Evolutionary conservation across 2,888 invertebrate genomes (phyloP).

Genomic region (Agelastica alni): DNA sequence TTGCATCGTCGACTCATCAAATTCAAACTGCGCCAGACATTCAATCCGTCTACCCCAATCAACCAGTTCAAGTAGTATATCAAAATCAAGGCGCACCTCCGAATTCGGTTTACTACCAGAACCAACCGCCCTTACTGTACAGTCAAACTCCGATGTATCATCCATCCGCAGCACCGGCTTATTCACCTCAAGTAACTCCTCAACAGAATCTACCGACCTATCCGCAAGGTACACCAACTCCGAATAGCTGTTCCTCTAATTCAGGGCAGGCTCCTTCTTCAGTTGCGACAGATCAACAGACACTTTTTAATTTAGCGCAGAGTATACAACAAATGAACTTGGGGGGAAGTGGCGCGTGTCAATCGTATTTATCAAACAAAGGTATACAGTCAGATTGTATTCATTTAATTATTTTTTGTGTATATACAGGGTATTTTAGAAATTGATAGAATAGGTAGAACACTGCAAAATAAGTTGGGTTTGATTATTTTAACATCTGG

Average conservation of each 20-base stretch:
- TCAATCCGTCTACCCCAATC: conserved; percentile 43
- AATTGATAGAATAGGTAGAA: not conserved
- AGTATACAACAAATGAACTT: conserved; percentile 44
- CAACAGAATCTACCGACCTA: conserved; percentile 32
- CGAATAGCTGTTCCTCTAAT: conserved; percentile 45
- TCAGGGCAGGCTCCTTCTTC: conserved; percentile 30
- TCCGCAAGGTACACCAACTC: conserved; percentile 43
- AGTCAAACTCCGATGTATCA: conserved; percentile 40
- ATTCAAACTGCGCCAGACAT: conserved; percentile 27
- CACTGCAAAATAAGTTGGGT: not conserved
- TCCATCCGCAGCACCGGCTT: conserved; percentile 16
- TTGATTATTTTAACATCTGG: too few relatives aligned
- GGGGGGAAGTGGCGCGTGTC: conserved; percentile 21
- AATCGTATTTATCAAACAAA: conserved; percentile 21
- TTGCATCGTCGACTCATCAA: conserved; percentile 22
- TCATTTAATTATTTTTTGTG: not conserved
- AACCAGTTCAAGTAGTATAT: conserved; percentile 45
- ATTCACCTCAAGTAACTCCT: conserved; percentile 10
- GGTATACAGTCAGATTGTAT: conserved; percentile 14
- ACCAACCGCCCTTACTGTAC: conserved; percentile 47
- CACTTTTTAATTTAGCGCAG: conserved; percentile 41
- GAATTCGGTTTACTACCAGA: conserved; percentile 45
- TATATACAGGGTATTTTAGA: too few relatives aligned
- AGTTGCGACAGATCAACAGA: conserved; percentile 30
- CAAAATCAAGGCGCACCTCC: conserved; percentile 36